Conservation (phyloP, 2,113 vertebrate species). For the Xiphophorus couchianus region DNA sequence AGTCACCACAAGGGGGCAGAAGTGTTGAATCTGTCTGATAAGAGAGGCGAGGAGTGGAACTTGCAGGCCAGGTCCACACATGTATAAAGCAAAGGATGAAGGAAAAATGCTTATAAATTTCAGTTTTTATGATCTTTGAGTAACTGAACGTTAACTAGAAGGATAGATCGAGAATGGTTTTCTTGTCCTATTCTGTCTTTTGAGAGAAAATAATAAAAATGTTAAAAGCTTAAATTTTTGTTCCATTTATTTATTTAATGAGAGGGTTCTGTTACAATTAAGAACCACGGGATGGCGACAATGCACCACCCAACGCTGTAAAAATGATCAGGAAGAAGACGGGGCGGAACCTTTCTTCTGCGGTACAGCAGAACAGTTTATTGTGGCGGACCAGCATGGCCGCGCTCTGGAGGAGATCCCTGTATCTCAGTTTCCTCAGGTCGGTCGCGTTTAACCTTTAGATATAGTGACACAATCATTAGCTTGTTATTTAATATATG, state of each 20-base stretch:
- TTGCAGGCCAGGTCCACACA: background rate
- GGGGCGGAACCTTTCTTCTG: conserved; percentile 22
- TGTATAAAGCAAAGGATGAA: background rate
- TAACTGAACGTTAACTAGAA: background rate
- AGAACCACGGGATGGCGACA: background rate
- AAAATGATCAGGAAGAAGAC: background rate
- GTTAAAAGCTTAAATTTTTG: too few relatives aligned
- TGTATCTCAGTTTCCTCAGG: conserved; percentile 67
- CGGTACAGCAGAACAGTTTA: conserved; percentile 45
- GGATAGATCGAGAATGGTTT: too few relatives aligned
- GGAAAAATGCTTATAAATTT: background rate
- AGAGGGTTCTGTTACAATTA: background rate
- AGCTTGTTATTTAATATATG: background rate
- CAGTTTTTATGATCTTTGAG: background rate
- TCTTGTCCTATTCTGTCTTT: too few relatives aligned
- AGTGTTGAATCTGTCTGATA: background rate
- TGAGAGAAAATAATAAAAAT: too few relatives aligned
- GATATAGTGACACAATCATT: background rate
- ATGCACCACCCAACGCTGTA: background rate
- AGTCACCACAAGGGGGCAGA: background rate
- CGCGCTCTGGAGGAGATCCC: conserved; percentile 33
- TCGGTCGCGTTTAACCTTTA: conserved; percentile 18
- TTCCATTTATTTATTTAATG: too few relatives aligned
- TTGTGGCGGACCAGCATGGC: conserved; percentile 71
- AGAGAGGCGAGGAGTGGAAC: background rate